Base-by-base conservation (phyloP, 2,888 invertebrate species). In the Baccha elongata region DNA sequence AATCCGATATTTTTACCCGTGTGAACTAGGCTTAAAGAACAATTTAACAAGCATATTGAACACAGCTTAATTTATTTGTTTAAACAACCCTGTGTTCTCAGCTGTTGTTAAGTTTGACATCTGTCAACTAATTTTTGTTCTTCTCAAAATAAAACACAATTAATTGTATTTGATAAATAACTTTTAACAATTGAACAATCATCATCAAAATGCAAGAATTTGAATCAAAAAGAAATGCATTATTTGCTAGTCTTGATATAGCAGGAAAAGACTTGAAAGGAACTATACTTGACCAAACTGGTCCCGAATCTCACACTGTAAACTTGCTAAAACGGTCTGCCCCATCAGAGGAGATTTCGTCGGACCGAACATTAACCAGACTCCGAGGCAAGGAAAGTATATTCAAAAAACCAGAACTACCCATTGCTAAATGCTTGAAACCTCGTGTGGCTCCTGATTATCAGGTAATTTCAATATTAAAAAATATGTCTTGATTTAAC, bases 381-480 rank as follows among this genome's bases (percentile, higher is more conserved):
- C 86, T 91, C 73, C 87, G 88, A 0, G 90, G 91, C 29, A 90
- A 93, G 87, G 95, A 96, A 87, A 96, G 96, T 87, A 95, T 96
- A 85, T 96, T 94, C 86, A 96, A 96, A 88, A 92, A 93, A 76
- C 94, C 95, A 1, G 94, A 94, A 86, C 92, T 93, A 15, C 94
- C 94, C 2, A 92, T 94, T 60, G 89, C 90, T 0, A 92, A 92
- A 79, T 93, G 93, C 86, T 89, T 93, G 35, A 92, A 92, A 53
- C 90, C 91, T 1, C 88, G 91, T 7, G 89, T 88, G 55, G 88
- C 90, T 3, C 93, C 93, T 42, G 92, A 92, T 85, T 91, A 87
- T 85, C 88, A 92, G 79, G 92, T 90, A 85, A 52, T 4, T 15
- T 85, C 8, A 19, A 26, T 8, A n/a, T n/a, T n/a, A 32, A 8